Evolutionary conservation across 2,888 invertebrate genomes (phyloP), one percentile per base, ranked within the genome.

Genomic region (Keiferia lycopersicella): DNA sequence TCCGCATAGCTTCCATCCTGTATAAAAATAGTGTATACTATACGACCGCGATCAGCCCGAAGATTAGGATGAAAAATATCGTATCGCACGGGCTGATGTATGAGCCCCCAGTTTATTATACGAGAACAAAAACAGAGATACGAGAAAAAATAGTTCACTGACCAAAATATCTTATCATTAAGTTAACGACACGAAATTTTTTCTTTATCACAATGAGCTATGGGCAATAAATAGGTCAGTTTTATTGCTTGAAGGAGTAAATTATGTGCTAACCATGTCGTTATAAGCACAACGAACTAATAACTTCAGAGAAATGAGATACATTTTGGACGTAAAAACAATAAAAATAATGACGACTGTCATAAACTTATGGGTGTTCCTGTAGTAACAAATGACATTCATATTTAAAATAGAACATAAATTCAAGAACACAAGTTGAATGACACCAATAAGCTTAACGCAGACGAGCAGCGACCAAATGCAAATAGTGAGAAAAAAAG

Each of bases 181-280:
- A 66, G 67, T 87, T 88, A 87, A 87, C 87, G 88, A 87, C 83
- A 83, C 79, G 73, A 79, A 81, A 83, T 80, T 79, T 78, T 75
- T 77, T 63, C 72, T 79, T 87, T 90, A 90, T 90, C 89, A 77
- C 38, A 74, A 80, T 82, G 77, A 76, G 75, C 73, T 80, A 73
- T 70, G 78, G 70, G 78, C 76, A 84, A 87, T 90, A 88, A 90
- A 89, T 88, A 84, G 88, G 84, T 87, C 88, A 84, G 73, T 83
- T 83, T 86, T 84, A 87, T 84, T 84, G 79, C 79, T 80, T 78
- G 73, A 76, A 74, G 71, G 74, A 75, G 72, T 76, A 74, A 79
- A 78, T 83, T 81, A 86, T 85, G 86, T 86, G 82, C 75, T 76
- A 69, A 70, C 73, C 69, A 72, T 69, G 75, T 76, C 74, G 75